Evolutionary conservation across 2,888 invertebrate species (phyloP), one percentile per base, ranked within the genome.

Genomic region (Epistrophe grossulariae): DNA sequence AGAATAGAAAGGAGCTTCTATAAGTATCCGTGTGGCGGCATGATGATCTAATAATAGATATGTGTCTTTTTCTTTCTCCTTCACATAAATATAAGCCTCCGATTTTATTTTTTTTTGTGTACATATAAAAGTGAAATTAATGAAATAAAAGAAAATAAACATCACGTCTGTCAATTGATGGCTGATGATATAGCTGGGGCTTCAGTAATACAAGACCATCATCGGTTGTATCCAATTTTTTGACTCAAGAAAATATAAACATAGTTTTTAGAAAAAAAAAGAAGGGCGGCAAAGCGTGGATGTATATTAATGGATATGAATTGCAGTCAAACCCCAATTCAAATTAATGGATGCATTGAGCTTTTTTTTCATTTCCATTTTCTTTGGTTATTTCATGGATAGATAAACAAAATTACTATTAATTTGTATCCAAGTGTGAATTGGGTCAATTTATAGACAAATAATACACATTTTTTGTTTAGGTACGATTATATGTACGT

Each of bases 341-440:
- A 73, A 59, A 45, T 72, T 55, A 68, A 38, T 77, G n/a, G 64
- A 66, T 50, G 74, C 62, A 70, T 57, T 19, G 70, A 55, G 38
- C 64, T 62, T 66, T 24, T 60, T 52, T 2, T 72, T n/a, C n/a
- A n/a, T n/a, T n/a, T 15, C 1, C 24, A 24, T 24, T 24, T 19
- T 7, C 60, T 73, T 60, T 38, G 59, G 45, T 55, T 57, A 24
- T 77, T 57, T 78, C 57, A 73, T 57, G 57, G 64, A 74, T 76
- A 66, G 52, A 83, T 87, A 87, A 87, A 87, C 79, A 87, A 73
- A 79, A 66, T 48, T 48, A 66, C 79, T 76, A 87, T 87, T 76
- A 79, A 87, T 87, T 87, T 83, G 87, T 79, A 83, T 76, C 72
- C 45, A 79, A 87, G 79, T 83, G 83, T 83, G 72, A 87, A 87